Evolutionary conservation across 1,140 invertebrate species (phyloP), one percentile per base, ranked within the genome.

Genomic region (Gonioctena quinquepunctata): DNA sequence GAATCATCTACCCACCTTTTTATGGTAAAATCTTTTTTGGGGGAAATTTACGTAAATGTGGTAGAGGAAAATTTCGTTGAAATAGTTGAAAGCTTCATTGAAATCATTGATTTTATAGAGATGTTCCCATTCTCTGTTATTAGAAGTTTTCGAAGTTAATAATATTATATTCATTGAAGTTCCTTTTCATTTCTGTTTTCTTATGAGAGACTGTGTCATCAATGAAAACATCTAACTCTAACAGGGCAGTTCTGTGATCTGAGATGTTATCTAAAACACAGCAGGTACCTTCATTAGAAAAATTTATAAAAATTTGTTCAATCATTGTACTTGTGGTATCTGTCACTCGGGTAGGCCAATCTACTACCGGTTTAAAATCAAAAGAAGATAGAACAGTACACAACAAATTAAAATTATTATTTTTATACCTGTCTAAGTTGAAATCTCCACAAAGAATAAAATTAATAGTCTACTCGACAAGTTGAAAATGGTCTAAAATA

Each of bases 221-320:
- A 13, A 26, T 25, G 23, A 52, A 52, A 16, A 7, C 19, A 52
- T 26, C 5, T 18, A 26, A 26, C 26, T 60, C 57, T 26, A 60
- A 60, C 11, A 60, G 4, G n/a, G 23, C 18, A 19, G 23, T 26
- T 13, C 57, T 16, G 19, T 28, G 57, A 27, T 60, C 57, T 18
- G 57, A 60, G 13, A 60, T 60, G n/a, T 60, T 60, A 60, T 60
- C 57, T 8, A 26, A n/a, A 26, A 60, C 57, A 60, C 57, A 60
- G 13, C 57, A 60, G 3, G 26, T n/a, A 26, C 25, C 57, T 16
- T 60, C 21, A 60, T 25, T 60, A 28, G 18, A 13, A 19, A 26
- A 26, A 60, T 60, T 60, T 60, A 60, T 26, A 3, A 27, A 27
- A n/a, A 60, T 60, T 60, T 60, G 57, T 7, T 25, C 57, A 26